Evolutionary conservation across 2,797 vertebrate species (phyloP).

Genomic region (Phyllotis vaccarum): DNA sequence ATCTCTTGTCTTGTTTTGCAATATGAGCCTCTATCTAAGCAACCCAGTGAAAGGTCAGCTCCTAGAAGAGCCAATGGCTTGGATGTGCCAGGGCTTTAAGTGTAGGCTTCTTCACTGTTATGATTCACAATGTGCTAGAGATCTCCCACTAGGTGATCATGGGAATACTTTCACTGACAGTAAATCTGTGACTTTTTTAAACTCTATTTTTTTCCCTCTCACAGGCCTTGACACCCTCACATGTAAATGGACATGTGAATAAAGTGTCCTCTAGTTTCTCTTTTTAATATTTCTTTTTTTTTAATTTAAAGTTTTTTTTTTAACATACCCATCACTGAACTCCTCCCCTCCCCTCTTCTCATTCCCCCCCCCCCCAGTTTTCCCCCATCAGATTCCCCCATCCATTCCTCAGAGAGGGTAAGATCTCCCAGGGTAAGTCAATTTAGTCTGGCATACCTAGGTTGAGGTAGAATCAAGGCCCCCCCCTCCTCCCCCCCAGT

Average conservation of each 20-base stretch:
- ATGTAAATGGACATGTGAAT: background rate
- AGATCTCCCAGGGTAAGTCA: no score
- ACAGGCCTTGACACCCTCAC: background rate
- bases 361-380: no score
- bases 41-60: background rate
- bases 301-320: no score
- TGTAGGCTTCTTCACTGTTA: background rate
- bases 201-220: background rate
- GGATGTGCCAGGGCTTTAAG: background rate
- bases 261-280: background rate
- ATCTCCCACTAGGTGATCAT: background rate
- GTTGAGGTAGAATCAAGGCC: no score
- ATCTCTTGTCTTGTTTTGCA: background rate
- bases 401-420: no score
- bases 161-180: background rate
- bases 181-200: background rate
- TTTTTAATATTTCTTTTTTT: slow-evolving; percentile 3
- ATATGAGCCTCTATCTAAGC: background rate
- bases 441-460: no score
- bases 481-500: no score
- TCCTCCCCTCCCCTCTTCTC: no score
- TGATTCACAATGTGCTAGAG: background rate
- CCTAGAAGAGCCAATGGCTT: background rate
- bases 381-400: no score
- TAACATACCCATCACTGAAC: no score